Base-by-base conservation (phyloP, 1,140 invertebrate species). In the Macrobrachium rosenbergii region DNA sequence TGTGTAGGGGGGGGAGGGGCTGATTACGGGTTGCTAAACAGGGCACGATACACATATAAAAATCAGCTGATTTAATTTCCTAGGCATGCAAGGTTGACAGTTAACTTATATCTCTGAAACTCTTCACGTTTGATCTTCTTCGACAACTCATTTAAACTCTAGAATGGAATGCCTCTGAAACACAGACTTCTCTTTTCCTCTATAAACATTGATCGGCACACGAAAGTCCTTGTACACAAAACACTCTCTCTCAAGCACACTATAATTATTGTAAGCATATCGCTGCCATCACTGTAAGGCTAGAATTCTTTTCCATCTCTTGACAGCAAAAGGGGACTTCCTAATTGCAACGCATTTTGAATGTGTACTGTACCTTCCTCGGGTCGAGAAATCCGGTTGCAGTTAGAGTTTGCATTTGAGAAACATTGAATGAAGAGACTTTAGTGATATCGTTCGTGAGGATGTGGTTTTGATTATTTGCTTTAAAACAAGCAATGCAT, bases 161-260 rank as follows among this genome's bases (percentile, higher is more conserved):
- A 84, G 64, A n/a, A 78, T 52, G 52, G 58, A 21, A 52, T 16
- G 52, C 52, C 45, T 59, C n/a, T 72, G 69, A 72, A 82, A 72
- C 73, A 82, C 45, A 77, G 75, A 77, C 19, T 58, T 58, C 45
- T 58, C 67, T 82, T 58, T 58, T 73, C 60, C 52, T 37, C 81
- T 82, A 82, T 23, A 72, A 59, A 59, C 67, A 82, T 73, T 64
- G 64, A 73, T 72, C 81, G 73, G 67, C 59, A 59, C 64, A 43
- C 72, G 23, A 8, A 19, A 75, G 45, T 37, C n/a, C 52, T 52
- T 12, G 12, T 12, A 60, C 45, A 69, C n/a, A 75, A 28, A 37
- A 73, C 37, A 76, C 85, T 76, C 85, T 63, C 85, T 82, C 69
- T 63, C 78, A 87, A 87, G 85, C 83, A 86, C 75, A 79, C 77